These are phyloP conservation scores for Athalia rosae DNA, from an alignment of 2,888 invertebrate species.

Conservation along the genomic window DNA sequence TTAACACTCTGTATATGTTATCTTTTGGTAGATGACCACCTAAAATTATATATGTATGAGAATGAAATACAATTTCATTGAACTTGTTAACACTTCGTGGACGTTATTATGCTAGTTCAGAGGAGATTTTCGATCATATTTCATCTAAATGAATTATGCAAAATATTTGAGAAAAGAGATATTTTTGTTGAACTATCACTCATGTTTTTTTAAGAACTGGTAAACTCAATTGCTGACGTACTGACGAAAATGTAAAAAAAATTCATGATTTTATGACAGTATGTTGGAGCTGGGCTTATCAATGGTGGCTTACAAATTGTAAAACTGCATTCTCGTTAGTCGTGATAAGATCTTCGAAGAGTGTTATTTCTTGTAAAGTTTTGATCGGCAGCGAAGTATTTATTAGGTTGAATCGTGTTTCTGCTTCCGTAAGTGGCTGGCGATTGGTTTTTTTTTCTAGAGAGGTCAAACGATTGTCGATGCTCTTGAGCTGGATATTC, in stretches of 20 bases:
- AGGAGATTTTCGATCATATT: neutral
- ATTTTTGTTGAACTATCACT: neutral
- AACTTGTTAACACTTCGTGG: neutral
- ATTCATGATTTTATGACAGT: neutral
- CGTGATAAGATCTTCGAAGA: neutral
- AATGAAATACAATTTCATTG: neutral
- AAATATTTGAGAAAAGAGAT: neutral
- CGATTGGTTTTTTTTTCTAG: neutral
- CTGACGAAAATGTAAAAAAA: constrained; percentile 1
- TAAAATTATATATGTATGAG: neutral
- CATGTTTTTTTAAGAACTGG: neutral
- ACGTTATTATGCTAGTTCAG: constrained; percentile 1
- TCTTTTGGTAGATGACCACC: neutral
- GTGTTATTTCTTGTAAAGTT: neutral
- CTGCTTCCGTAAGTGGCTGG: neutral
- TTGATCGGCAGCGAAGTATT: neutral
- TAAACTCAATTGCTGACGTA: neutral
- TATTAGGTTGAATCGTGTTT: neutral
- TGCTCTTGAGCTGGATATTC: neutral
- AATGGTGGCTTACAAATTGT: neutral
- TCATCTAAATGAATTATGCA: neutral
- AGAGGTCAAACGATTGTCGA: neutral
- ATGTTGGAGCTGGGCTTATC: neutral
- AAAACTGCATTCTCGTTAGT: neutral
- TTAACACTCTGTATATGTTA: neutral